These are phyloP conservation scores for Cremastinae sp. DNA, from an alignment of 2,888 invertebrate genomes.

Conservation along the genomic window DNA sequence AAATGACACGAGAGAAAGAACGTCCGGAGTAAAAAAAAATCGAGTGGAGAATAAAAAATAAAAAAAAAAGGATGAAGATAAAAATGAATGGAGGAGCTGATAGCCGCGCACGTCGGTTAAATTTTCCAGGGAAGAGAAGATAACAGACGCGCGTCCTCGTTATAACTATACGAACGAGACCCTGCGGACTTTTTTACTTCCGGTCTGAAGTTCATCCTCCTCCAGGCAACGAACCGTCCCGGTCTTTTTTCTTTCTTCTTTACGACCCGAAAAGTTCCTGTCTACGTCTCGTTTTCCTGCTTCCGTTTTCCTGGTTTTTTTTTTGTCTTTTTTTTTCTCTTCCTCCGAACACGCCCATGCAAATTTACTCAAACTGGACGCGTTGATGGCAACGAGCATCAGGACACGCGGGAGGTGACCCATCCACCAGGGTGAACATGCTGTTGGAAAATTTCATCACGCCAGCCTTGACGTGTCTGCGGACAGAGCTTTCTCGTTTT, in stretches of 20 bases:
- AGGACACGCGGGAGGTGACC: constrained; percentile 54
- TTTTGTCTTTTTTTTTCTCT: constrained; percentile 25
- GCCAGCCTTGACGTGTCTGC: constrained; percentile 41
- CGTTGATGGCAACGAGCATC: constrained; percentile 7
- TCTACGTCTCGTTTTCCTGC: constrained; percentile 49
- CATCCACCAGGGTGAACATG: constrained; percentile 49
- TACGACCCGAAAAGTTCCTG: not conserved
- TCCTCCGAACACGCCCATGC: constrained; percentile 17
- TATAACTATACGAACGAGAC: constrained; percentile 56
- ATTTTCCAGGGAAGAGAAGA: constrained; percentile 41
- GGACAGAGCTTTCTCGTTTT: no score
- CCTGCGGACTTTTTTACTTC: constrained; percentile 50
- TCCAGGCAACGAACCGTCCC: not conserved
- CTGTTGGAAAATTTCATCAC: constrained; percentile 56
- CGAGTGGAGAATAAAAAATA: no score
- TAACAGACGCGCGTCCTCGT: constrained; percentile 45
- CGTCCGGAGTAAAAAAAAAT: not conserved
- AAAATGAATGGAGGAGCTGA: constrained; percentile 16
- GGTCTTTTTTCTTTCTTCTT: not conserved
- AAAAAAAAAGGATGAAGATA: constrained; percentile 7
- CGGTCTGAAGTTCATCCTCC: constrained; percentile 19
- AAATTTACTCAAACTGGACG: not conserved
- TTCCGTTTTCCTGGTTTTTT: constrained; percentile 37
- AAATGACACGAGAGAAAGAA: constrained; percentile 25
- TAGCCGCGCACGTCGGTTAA: not conserved